phyloP scores from a whole-genome alignment of 1,140 invertebrate species.

The Tetramorium simillimum region DNA sequence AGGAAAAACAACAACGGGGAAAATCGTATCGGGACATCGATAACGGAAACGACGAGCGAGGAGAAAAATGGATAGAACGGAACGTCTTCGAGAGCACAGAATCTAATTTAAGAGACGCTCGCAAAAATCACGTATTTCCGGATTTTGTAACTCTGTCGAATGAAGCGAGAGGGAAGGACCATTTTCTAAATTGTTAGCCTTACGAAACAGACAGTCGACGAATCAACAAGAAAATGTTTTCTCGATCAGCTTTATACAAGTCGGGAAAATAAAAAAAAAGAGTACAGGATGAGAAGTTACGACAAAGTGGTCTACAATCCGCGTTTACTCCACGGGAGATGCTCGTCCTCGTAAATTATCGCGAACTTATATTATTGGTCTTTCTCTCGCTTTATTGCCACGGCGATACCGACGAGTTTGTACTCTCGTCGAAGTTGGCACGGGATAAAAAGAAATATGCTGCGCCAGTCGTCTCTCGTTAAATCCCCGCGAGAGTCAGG shows the following conservation, averaged over 20 bases:
- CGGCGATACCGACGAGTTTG: slow-evolving; percentile 39
- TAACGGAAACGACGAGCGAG: slow-evolving; percentile 32
- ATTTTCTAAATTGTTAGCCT: not conserved
- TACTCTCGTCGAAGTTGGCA: slow-evolving; percentile 14
- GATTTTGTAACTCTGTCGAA: slow-evolving; percentile 8
- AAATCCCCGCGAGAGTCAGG: slow-evolving; percentile 36
- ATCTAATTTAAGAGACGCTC: slow-evolving; percentile 16
- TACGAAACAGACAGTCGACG: not conserved
- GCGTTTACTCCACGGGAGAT: slow-evolving; percentile 11
- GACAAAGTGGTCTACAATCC: slow-evolving; percentile 12
- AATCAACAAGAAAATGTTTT: slow-evolving; percentile 27
- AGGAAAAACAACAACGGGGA: slow-evolving; percentile 21
- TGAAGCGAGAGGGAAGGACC: not conserved
- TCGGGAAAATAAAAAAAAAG: slow-evolving; percentile 21
- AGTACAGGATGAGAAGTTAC: slow-evolving; percentile 24
- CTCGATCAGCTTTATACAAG: not conserved
- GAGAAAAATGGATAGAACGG: slow-evolving; percentile 9
- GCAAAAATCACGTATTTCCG: slow-evolving; percentile 9
- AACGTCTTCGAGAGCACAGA: not conserved
- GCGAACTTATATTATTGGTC: slow-evolving; percentile 27
- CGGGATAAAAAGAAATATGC: slow-evolving; percentile 21
- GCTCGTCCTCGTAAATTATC: slow-evolving; percentile 49
- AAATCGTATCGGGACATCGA: slow-evolving; percentile 44
- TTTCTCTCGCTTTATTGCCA: not conserved
- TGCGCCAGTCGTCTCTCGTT: slow-evolving; percentile 23